Evolutionary conservation across 2,888 invertebrate species (phyloP).

Genomic region (Selenia dentaria): DNA sequence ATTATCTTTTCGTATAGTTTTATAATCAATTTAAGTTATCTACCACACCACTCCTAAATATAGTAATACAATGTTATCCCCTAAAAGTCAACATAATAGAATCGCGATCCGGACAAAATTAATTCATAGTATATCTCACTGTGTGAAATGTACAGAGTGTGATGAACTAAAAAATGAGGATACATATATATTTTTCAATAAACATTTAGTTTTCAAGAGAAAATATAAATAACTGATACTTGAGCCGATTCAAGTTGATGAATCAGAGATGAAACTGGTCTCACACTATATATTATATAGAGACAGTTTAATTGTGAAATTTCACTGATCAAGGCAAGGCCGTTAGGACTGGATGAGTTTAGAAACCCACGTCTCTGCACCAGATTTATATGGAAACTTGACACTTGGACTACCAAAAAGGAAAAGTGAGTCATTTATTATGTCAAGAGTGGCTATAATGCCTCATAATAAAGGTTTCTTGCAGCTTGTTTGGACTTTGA

Average conservation of each 20-base stretch:
- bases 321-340: constrained; percentile 33
- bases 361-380: constrained; percentile 42
- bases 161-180: too few species aligned
- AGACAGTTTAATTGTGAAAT: constrained; percentile 24
- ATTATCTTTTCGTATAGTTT: too few species aligned
- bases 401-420: constrained; percentile 44
- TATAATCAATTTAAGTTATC: too few species aligned
- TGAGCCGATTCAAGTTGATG: background rate
- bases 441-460: constrained; percentile 37
- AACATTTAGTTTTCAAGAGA: too few species aligned
- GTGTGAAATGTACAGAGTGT: too few species aligned
- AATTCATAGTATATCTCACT: too few species aligned
- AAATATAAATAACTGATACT: too few species aligned
- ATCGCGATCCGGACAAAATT: too few species aligned
- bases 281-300: background rate
- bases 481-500: constrained; percentile 1
- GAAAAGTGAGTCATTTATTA: constrained; percentile 50
- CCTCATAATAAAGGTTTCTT: constrained; percentile 3
- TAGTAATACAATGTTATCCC: too few species aligned
- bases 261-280: background rate
- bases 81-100: too few species aligned
- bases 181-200: too few species aligned
- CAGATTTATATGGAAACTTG: constrained; percentile 46
- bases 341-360: constrained; percentile 37
- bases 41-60: too few species aligned